Evolutionary conservation across 2,113 vertebrate species (phyloP).

Genomic region (Ceratotherium simum): DNA sequence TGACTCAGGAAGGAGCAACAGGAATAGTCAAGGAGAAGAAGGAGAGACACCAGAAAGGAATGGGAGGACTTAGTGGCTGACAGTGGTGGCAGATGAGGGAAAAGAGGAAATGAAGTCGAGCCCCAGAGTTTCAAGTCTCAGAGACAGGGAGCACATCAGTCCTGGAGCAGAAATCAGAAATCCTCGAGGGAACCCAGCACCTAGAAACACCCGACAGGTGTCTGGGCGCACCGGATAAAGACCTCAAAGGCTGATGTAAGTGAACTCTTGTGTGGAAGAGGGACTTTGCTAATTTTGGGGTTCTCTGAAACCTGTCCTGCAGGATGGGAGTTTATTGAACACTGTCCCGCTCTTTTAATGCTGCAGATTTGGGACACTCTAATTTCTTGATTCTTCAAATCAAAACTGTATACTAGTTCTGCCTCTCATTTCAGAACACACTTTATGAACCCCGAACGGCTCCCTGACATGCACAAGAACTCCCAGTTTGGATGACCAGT

Average conservation of each 20-base stretch:
- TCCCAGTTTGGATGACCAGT: background rate
- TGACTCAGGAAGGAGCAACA: background rate
- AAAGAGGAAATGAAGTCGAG: background rate
- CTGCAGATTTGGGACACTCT: background rate
- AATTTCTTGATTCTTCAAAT: background rate
- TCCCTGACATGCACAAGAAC: background rate
- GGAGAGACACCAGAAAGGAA: background rate
- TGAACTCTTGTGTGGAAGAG: background rate
- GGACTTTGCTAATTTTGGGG: background rate
- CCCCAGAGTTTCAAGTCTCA: background rate
- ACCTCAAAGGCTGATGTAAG: background rate
- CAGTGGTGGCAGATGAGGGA: background rate
- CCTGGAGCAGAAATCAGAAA: background rate
- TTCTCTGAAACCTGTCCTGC: background rate
- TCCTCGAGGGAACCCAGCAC: background rate
- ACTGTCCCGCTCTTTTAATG: background rate
- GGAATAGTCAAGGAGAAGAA: background rate
- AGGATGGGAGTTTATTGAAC: background rate
- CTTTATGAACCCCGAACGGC: background rate
- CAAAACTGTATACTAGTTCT: background rate
- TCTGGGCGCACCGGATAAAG: background rate
- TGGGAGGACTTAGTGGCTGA: background rate
- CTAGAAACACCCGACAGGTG: background rate
- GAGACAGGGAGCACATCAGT: background rate
- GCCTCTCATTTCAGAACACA: slow-evolving; percentile 42